Percentiles rank a stretch among this genome's conserved stretches.
phyloP scores from a whole-genome alignment of 2,113 vertebrate genomes.

The Uropsilus gracilis region DNA sequence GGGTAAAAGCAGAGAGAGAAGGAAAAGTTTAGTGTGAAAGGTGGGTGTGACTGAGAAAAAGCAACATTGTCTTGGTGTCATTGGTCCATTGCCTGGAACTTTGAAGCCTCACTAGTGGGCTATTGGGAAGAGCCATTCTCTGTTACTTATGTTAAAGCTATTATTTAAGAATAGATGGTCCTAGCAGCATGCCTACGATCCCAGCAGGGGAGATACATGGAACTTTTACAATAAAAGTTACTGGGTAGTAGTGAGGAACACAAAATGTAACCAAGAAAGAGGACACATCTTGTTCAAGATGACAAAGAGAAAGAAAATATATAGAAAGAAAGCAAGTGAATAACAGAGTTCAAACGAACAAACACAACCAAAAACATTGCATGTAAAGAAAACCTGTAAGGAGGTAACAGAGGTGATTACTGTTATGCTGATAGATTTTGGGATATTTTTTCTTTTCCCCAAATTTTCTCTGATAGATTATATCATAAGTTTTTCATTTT shows the following conservation, averaged over 20 bases:
- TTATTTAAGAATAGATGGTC: conserved; percentile 8
- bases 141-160: background rate
- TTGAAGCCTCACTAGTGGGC: background rate
- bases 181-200: conserved; percentile 6
- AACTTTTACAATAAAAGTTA: background rate
- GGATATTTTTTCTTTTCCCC: background rate
- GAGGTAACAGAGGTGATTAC: background rate
- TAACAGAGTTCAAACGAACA: background rate
- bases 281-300: background rate
- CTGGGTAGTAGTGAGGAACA: background rate
- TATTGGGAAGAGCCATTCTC: background rate
- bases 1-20: background rate
- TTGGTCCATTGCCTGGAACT: background rate
- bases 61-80: background rate
- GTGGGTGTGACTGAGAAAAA: conserved; percentile 1
- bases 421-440: background rate
- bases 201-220: background rate
- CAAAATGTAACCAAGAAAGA: background rate
- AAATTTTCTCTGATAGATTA: conserved; percentile 28
- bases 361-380: background rate
- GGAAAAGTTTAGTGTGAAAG: background rate
- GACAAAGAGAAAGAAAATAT: conserved; percentile 34
- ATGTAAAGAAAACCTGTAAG: background rate
- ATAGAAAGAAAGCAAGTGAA: background rate
- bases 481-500: conserved; percentile 38